phyloP scores from a whole-genome alignment of 2,888 invertebrate genomes.

The Crepidodera aurea region DNA sequence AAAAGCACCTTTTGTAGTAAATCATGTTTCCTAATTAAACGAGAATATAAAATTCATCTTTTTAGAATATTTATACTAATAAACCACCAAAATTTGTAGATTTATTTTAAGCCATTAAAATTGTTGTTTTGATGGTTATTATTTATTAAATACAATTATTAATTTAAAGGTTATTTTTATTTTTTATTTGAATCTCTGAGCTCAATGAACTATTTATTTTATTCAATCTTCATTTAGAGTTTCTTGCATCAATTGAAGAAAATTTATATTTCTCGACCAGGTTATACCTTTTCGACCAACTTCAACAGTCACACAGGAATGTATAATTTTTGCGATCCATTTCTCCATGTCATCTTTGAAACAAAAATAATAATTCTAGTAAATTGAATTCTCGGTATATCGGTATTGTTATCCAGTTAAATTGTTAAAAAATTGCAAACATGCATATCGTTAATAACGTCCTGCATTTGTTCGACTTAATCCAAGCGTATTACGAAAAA shows the following conservation, averaged over 20 bases:
- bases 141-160: too few species aligned
- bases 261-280: too few species aligned
- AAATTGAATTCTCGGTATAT: slow-evolving; percentile 14
- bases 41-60: background rate
- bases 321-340: too few species aligned
- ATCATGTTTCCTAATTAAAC: background rate
- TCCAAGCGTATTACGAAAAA: slow-evolving; percentile 40
- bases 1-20: background rate
- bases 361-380: background rate
- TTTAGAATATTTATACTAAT: background rate
- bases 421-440: slow-evolving; percentile 28
- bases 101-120: too few species aligned
- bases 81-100: background rate
- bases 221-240: too few species aligned
- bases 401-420: slow-evolving; percentile 2
- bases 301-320: background rate
- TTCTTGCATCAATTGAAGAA: too few species aligned
- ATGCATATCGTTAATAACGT: slow-evolving; percentile 39
- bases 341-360: too few species aligned
- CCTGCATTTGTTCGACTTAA: slow-evolving; percentile 41
- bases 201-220: too few species aligned
- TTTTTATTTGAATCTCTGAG: too few species aligned
- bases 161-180: too few species aligned
- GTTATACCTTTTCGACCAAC: too few species aligned
- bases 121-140: too few species aligned